A percentile compares a stretch with the other conserved stretches of the same genome.
Conservation (phyloP, 2,113 vertebrate genomes). For the Corythornis madagascariensis region DNA sequence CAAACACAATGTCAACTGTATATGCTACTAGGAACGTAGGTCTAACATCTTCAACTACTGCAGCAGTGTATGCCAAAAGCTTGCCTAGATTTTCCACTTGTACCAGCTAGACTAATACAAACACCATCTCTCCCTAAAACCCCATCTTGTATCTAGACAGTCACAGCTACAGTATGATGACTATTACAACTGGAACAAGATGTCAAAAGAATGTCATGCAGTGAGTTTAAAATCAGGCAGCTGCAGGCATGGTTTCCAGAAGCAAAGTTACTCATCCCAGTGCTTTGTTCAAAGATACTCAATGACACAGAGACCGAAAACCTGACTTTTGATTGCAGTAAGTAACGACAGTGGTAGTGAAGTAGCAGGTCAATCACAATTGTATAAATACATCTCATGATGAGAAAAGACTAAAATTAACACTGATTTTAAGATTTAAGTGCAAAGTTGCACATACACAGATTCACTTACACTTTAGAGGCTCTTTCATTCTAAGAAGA, state of each 20-base stretch:
- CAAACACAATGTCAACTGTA: background rate
- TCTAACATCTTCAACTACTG: background rate
- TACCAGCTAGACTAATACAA: background rate
- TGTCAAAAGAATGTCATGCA: background rate
- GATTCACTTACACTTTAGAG: background rate
- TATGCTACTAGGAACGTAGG: background rate
- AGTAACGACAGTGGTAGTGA: background rate
- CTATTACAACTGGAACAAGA: background rate
- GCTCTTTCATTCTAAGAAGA: background rate
- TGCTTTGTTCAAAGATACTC: background rate
- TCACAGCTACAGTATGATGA: background rate
- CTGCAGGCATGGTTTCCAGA: background rate
- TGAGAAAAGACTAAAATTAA: background rate
- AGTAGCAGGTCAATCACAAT: background rate
- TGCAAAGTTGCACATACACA: background rate
- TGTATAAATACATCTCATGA: background rate
- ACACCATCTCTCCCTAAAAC: background rate
- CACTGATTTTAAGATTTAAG: background rate
- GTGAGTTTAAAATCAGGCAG: background rate
- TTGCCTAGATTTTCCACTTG: background rate
- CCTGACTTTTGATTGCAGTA: background rate
- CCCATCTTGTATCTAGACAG: background rate
- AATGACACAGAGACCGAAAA: background rate
- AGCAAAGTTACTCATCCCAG: background rate
- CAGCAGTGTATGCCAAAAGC: background rate